phyloP scores from a whole-genome alignment of 2,113 vertebrate genomes.

The Austrofundulus limnaeus region DNA sequence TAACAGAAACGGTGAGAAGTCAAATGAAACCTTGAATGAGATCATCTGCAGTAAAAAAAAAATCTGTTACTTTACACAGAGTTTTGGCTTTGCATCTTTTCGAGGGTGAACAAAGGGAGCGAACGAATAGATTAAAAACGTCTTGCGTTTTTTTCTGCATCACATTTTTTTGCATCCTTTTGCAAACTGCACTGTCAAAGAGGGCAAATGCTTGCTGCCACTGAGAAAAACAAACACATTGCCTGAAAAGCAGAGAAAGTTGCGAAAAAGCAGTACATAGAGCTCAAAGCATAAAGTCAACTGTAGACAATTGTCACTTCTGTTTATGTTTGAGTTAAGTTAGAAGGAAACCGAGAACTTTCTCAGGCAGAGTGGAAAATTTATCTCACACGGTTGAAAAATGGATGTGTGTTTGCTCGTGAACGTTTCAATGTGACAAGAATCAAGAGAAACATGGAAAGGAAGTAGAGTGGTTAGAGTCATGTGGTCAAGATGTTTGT shows the following conservation, averaged over 20 bases:
- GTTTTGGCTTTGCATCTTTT: neutral
- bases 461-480: constrained; percentile 76
- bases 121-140: too few relatives aligned
- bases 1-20: too few relatives aligned
- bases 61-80: neutral
- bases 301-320: constrained; percentile 1
- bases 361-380: constrained; percentile 38
- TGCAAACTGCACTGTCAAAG: neutral
- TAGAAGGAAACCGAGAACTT: constrained; percentile 10
- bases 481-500: constrained; percentile 76
- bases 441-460: constrained; percentile 73
- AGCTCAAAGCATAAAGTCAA: neutral
- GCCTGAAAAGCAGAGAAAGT: neutral
- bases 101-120: neutral
- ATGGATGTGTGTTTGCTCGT: constrained; percentile 26
- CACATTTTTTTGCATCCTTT: neutral
- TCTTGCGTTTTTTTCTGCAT: neutral
- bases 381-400: constrained; percentile 22
- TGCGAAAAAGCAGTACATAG: too few relatives aligned
- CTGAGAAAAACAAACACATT: constrained; percentile 4
- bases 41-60: too few relatives aligned
- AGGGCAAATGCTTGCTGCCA: neutral
- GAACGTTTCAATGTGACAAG: constrained; percentile 46
- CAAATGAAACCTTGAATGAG: neutral
- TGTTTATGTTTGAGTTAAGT: constrained; percentile 15